Conservation (phyloP, 2,888 invertebrate species). For the Palloptera scutellata region DNA sequence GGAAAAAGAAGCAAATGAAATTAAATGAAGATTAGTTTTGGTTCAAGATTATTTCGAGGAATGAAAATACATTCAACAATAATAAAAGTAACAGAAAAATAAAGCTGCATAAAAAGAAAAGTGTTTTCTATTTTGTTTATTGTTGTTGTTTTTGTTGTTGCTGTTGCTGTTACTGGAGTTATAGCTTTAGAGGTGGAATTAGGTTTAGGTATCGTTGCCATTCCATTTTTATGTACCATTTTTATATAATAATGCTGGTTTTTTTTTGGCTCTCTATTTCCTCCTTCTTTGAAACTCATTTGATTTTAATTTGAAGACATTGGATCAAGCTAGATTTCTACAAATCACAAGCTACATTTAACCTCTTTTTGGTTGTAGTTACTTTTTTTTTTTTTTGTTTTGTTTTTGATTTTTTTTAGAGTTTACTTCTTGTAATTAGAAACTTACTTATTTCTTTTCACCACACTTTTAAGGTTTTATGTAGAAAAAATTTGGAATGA, state of each 20-base stretch:
- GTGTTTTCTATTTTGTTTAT: not conserved
- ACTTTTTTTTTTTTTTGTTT: no score
- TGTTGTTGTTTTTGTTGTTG: not conserved
- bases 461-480: no score
- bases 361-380: not conserved
- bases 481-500: no score
- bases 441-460: no score
- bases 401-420: no score
- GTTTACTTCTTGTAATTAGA: no score
- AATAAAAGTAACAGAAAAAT: slow-evolving; percentile 5
- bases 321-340: not conserved
- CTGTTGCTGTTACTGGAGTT: not conserved
- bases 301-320: not conserved
- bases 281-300: not conserved
- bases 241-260: not conserved
- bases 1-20: slow-evolving; percentile 48
- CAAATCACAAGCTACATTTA: slow-evolving; percentile 2
- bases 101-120: not conserved
- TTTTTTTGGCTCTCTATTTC: not conserved
- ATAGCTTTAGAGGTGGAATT: not conserved
- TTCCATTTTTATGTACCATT: not conserved
- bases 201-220: not conserved
- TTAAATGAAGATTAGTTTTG: slow-evolving; percentile 59
- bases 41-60: slow-evolving; percentile 53
- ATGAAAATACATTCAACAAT: slow-evolving; percentile 49